Conservation (phyloP, 2,113 vertebrate species). For the Tringa solitaria region DNA sequence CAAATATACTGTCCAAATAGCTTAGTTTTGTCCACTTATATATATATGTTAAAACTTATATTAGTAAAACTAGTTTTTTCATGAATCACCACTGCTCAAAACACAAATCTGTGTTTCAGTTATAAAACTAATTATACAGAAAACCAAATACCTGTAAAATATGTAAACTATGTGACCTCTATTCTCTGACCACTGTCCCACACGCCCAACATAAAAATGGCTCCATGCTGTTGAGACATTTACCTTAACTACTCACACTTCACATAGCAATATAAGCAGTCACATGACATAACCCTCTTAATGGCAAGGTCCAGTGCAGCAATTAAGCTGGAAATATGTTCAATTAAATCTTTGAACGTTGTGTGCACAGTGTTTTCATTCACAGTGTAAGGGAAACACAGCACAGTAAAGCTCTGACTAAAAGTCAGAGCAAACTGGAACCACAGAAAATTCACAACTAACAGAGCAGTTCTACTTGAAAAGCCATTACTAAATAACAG, state of each 20-base stretch:
- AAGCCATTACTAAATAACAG: not conserved
- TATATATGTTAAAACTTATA: not conserved
- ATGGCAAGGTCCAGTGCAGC: not conserved
- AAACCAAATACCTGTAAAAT: not conserved
- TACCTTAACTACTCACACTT: not conserved
- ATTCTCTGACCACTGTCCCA: not conserved
- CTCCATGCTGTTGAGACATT: not conserved
- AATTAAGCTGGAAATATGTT: not conserved
- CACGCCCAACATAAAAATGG: not conserved
- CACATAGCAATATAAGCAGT: not conserved
- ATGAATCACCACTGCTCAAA: not conserved
- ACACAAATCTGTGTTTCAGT: not conserved
- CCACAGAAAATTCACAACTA: not conserved
- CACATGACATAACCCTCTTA: not conserved
- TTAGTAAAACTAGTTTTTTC: not conserved
- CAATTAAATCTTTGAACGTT: not conserved
- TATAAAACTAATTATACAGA: constrained; percentile 18
- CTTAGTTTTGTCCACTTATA: not conserved
- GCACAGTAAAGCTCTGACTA: not conserved
- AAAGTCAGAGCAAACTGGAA: not conserved
- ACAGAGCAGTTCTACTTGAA: not conserved
- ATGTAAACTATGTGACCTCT: not conserved
- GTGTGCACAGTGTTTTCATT: not conserved
- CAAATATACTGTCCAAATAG: not conserved
- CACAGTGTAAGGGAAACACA: not conserved